phyloP scores from a whole-genome alignment of 2,888 invertebrate species.

The Scrobipalpa atriplicella region DNA sequence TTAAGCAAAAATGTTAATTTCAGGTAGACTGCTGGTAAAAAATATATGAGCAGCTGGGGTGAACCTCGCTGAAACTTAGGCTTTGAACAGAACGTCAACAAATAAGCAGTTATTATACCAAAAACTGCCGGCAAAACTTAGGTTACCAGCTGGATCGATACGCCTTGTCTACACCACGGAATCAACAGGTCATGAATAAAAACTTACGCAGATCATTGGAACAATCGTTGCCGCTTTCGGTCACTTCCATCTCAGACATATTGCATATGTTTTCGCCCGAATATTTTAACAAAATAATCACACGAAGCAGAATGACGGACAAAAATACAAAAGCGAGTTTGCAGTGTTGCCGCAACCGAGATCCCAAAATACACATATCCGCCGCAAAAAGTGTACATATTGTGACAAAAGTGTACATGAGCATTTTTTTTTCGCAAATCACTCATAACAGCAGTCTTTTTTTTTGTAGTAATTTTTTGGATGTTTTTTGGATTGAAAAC shows the following conservation, averaged over 20 bases:
- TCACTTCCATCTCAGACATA: conserved; percentile 79
- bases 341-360: no score
- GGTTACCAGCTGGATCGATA: conserved; percentile 34
- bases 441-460: no score
- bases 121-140: conserved; percentile 45
- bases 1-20: background rate
- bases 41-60: background rate
- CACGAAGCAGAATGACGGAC: conserved; percentile 54
- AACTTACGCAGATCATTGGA: conserved; percentile 74
- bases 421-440: no score
- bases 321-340: conserved; percentile 40
- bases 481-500: no score
- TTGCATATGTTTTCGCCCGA: conserved; percentile 40
- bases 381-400: no score
- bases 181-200: conserved; percentile 17
- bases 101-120: conserved; percentile 26
- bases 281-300: conserved; percentile 34
- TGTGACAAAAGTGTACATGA: no score
- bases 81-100: background rate
- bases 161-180: background rate
- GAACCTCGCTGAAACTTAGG: background rate
- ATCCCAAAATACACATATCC: no score
- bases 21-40: background rate
- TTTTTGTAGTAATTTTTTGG: no score
- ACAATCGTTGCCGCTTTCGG: conserved; percentile 65